phyloP scores from a whole-genome alignment of 2,888 invertebrate genomes.

The Ophonus ardosiacus region DNA sequence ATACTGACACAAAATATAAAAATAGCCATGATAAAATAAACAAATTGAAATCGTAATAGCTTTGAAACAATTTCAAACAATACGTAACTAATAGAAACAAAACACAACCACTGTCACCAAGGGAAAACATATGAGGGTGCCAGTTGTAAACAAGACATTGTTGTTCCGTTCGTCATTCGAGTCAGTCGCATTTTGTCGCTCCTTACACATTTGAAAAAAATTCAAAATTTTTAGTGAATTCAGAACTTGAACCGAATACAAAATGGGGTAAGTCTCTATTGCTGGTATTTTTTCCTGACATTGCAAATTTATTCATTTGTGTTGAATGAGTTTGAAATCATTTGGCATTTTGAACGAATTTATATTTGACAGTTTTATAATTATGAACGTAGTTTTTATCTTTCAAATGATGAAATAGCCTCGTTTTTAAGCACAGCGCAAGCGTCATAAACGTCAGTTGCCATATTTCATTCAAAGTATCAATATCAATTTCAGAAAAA shows the following conservation, averaged over 20 bases:
- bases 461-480: too few relatives aligned
- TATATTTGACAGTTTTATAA: too few relatives aligned
- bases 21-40: background rate
- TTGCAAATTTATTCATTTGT: background rate
- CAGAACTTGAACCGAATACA: background rate
- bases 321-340: background rate
- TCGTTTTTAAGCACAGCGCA: too few relatives aligned
- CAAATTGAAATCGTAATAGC: background rate
- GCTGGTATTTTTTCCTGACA: background rate
- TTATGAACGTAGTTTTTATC: too few relatives aligned
- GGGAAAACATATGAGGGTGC: constrained; percentile 14
- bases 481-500: too few relatives aligned
- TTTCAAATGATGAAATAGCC: too few relatives aligned
- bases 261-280: constrained; percentile 27
- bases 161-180: background rate
- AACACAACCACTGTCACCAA: constrained; percentile 7
- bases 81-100: background rate
- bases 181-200: constrained; percentile 15
- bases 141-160: constrained; percentile 35
- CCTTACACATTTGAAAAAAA: background rate
- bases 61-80: background rate
- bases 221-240: constrained; percentile 28
- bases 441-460: too few relatives aligned
- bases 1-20: too few relatives aligned
- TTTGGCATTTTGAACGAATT: background rate